Percentiles rank a stretch among this genome's conserved stretches.
These are phyloP conservation scores for Microcebus griseorufus DNA, from an alignment of 2,113 vertebrate species.

Conservation along the genomic window DNA sequence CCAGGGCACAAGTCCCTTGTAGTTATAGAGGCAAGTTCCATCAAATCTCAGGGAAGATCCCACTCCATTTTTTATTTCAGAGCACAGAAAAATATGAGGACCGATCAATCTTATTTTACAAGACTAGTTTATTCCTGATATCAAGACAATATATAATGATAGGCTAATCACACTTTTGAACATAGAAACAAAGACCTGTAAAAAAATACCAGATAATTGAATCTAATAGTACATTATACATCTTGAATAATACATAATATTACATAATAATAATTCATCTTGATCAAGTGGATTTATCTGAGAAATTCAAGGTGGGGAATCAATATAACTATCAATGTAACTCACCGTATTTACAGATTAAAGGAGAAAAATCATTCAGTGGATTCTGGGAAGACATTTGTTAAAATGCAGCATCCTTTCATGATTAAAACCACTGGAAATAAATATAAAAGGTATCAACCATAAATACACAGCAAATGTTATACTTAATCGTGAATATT, in stretches of 20 bases:
- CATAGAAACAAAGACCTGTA: not conserved
- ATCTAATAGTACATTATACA: not conserved
- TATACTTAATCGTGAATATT: not conserved
- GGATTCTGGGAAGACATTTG: not conserved
- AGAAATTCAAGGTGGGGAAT: slow-evolving; percentile 8
- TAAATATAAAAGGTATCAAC: not conserved
- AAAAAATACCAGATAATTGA: not conserved
- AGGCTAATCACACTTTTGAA: slow-evolving; percentile 3
- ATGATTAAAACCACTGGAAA: not conserved
- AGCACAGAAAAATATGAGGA: not conserved
- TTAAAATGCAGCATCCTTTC: not conserved
- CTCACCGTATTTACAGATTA: not conserved
- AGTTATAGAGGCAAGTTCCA: not conserved
- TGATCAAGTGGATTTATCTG: slow-evolving; percentile 38
- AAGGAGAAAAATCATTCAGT: not conserved
- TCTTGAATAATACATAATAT: not conserved
- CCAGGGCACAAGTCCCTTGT: not conserved
- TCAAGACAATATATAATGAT: slow-evolving; percentile 2
- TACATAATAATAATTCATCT: slow-evolving; percentile 8
- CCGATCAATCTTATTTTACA: not conserved
- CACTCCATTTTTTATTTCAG: not conserved
- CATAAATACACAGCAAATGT: not conserved
- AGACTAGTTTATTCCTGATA: slow-evolving; percentile 32
- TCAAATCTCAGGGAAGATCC: not conserved
- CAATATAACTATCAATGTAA: not conserved